Percentiles rank a stretch among this genome's conserved stretches.
Conservation (phyloP, 2,797 vertebrate species). For the Chiroxiphia lanceolata region DNA sequence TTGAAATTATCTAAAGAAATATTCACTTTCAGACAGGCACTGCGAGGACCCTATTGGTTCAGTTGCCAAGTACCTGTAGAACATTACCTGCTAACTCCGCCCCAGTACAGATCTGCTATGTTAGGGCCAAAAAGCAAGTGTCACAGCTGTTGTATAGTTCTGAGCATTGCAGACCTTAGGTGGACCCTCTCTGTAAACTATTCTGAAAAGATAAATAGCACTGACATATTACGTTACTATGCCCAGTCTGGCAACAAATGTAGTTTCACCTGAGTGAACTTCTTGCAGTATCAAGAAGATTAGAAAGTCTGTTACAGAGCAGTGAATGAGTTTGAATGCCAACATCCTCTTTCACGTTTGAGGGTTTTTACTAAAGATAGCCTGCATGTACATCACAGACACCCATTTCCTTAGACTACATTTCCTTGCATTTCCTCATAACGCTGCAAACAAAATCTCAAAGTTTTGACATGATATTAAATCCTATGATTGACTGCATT, state of each 20-base stretch:
- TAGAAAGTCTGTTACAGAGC: neutral
- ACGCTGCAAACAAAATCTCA: neutral
- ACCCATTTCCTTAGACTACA: neutral
- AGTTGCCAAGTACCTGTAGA: neutral
- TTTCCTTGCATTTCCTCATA: neutral
- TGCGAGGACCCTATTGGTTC: accelerated
- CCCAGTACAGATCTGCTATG: neutral
- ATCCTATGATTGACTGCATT: neutral
- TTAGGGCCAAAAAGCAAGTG: neutral
- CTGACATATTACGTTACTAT: neutral
- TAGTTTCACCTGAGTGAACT: neutral
- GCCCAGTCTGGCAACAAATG: neutral
- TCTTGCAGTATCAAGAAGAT: neutral
- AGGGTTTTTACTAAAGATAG: neutral
- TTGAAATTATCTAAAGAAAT: neutral
- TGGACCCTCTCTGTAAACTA: neutral
- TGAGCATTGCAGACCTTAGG: neutral
- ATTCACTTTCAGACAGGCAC: neutral
- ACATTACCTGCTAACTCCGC: neutral
- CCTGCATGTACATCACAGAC: neutral
- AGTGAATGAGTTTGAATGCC: neutral
- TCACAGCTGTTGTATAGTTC: neutral
- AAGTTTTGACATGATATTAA: neutral
- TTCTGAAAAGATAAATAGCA: neutral
- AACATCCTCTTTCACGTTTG: neutral